Evolutionary conservation across 2,797 vertebrate genomes (phyloP).

Genomic region (Hydrophis major): DNA sequence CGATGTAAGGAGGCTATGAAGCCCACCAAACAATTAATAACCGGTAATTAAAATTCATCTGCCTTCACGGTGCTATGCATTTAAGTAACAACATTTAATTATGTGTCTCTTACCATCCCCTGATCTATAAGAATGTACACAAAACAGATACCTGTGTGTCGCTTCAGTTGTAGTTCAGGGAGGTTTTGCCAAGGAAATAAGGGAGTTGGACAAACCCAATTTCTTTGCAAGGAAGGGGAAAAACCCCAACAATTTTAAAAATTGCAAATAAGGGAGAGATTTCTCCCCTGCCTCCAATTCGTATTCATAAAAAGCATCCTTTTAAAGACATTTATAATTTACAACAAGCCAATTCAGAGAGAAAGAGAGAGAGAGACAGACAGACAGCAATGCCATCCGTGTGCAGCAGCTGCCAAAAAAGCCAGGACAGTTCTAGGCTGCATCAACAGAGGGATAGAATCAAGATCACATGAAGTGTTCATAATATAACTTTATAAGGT

Average conservation of each 20-base stretch:
- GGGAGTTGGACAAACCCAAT: not conserved
- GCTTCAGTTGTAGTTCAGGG: constrained; percentile 55
- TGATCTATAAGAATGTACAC: constrained; percentile 71
- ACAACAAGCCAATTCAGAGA: not conserved
- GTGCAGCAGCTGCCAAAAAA: no score
- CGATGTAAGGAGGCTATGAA: constrained; percentile 67
- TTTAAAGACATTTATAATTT: not conserved
- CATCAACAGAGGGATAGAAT: no score
- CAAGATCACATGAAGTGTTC: no score
- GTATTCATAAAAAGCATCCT: not conserved
- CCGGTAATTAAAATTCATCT: constrained; percentile 78
- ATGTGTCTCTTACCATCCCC: constrained; percentile 68
- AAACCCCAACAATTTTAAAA: not conserved
- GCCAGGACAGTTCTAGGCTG: no score
- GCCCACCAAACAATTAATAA: constrained; percentile 72
- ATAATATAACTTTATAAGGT: no score
- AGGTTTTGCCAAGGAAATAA: constrained; percentile 10
- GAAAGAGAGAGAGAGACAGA: no score
- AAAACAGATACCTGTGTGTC: constrained; percentile 59
- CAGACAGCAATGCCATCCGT: no score
- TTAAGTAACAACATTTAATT: constrained; percentile 76
- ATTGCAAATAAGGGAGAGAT: not conserved
- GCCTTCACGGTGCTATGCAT: constrained; percentile 52
- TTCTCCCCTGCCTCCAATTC: no score
- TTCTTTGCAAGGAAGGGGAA: no score